Evolutionary conservation across 2,888 invertebrate genomes (phyloP), one percentile per base, ranked within the genome.

Genomic region (Syritta pipiens): DNA sequence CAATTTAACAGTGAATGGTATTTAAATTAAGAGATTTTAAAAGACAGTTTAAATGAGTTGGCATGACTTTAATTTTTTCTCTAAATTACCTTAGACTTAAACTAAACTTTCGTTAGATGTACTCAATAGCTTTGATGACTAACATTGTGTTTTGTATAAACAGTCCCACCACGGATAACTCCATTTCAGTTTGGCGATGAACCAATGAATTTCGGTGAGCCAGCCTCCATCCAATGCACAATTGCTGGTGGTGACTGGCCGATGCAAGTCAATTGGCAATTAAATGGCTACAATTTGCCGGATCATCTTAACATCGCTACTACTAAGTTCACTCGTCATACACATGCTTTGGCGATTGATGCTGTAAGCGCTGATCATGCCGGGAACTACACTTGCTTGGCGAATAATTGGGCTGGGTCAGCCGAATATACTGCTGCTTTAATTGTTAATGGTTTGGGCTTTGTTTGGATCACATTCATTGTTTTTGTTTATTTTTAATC

Each of bases 181-280:
- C 93, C 93, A 62, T 93, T 94, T 87, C 91, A 91, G 83, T 94
- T 95, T 85, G 94, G 94, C 82, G 93, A 93, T 60, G 93, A 93
- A 84, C 91, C 93, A 65, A 91, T 94, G 79, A 93, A 94, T 86
- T 93, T 94, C 75, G 94, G 94, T 4, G 94, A 94, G 84, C 91
- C 92, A 74, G 92, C 83, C 48, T 93, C 93, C 62, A 90, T 93
- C 48, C 91, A 92, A 69, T 91, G 91, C 82, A 87, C 89, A 20
- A 87, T 90, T 28, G 83, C 87, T 20, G 88, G 89, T 51, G 91
- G 92, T 17, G 92, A 92, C 86, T 87, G 90, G 81, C 92, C 92
- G 17, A 88, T 92, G 69, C 88, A 88, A 74, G 90, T 92, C 42
- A 86, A 87, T 42, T 92, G 92, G 92, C 86, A 89, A 48, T 90